Percentiles rank a stretch among this genome's conserved stretches.
phyloP scores from a whole-genome alignment of 2,797 vertebrate genomes.

The Pipistrellus nathusii region DNA sequence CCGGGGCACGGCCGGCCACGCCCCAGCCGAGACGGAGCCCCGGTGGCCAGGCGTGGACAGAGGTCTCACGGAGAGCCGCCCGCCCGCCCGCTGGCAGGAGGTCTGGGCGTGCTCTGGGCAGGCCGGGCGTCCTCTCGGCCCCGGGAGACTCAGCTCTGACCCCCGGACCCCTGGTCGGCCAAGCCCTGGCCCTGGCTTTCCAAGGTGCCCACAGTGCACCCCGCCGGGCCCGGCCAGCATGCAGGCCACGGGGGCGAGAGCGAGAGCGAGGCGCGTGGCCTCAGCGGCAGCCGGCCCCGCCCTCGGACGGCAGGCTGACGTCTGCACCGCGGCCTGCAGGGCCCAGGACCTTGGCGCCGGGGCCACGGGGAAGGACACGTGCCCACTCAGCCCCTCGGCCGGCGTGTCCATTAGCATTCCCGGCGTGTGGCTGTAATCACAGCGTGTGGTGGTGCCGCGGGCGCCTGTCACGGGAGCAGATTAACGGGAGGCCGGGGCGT shows the following conservation, averaged over 20 bases:
- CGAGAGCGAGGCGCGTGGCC: accelerated
- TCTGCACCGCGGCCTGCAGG: too few relatives aligned
- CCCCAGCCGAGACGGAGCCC: accelerated
- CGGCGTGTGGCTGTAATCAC: conserved; percentile 90
- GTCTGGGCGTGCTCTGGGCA: accelerated
- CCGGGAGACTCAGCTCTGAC: too few relatives aligned
- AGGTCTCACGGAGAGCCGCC: neutral
- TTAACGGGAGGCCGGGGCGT: conserved; percentile 87
- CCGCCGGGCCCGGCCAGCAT: accelerated
- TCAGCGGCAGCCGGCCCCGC: accelerated
- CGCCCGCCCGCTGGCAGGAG: neutral
- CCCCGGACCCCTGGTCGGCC: accelerated
- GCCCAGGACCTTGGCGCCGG: neutral
- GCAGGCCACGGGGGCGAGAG: neutral
- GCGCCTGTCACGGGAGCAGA: conserved; percentile 89
- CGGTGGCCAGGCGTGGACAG: neutral
- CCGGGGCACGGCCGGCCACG: neutral
- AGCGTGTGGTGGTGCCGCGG: conserved; percentile 91
- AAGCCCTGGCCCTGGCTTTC: accelerated
- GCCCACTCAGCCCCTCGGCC: neutral
- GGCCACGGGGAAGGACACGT: neutral
- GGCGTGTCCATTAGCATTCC: conserved; percentile 88
- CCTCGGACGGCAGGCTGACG: neutral
- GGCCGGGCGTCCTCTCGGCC: accelerated
- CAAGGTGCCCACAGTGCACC: neutral